Evolutionary conservation across 2,888 invertebrate species (phyloP), one percentile per base, ranked within the genome.

Genomic region (Hypercompe scribonia): DNA sequence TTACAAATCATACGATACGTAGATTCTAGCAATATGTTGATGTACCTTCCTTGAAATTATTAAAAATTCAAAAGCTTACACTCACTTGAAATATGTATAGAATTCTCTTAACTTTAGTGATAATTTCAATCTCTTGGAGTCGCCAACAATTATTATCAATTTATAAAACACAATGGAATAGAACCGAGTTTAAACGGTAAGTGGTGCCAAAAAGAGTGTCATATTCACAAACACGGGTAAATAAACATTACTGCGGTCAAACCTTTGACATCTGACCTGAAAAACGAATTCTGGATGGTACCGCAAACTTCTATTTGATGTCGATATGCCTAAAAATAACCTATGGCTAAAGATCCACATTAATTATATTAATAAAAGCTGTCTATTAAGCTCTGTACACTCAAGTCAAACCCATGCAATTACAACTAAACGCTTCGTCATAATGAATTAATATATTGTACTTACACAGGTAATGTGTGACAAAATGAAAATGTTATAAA

Each of bases 181-280:
- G 46, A 65, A 65, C 39, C 24, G 31, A 1, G 18, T 4, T 61
- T 58, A 39, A 58, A 18, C 33, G 34, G n/a, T 31, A 42, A 46
- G 46, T 13, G 33, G 33, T n/a, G 11, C 54, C 33, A 31, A 50
- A 36, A 65, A 70, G 36, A 46, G 65, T 70, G 65, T 64, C 70
- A 50, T 33, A 46, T 70, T 69, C 24, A 10, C 33, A 33, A 46
- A 31, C 31, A 39, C 36, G n/a, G 7, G 65, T 42, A 36, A 34
- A 65, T 28, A 70, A 65, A 70, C 34, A 65, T 71, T 65, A 50
- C 28, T 24, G 54, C 36, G 31, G 50, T 21, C 50, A 54, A 28
- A 39, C 31, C 58, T 65, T 71, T 71, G 71, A 71, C 64, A 71
- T 50, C 11, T 71, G 71, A 65, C 46, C 65, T 71, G 28, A 36